Conservation (phyloP, 2,113 vertebrate species). For the Percopsis transmontana region DNA sequence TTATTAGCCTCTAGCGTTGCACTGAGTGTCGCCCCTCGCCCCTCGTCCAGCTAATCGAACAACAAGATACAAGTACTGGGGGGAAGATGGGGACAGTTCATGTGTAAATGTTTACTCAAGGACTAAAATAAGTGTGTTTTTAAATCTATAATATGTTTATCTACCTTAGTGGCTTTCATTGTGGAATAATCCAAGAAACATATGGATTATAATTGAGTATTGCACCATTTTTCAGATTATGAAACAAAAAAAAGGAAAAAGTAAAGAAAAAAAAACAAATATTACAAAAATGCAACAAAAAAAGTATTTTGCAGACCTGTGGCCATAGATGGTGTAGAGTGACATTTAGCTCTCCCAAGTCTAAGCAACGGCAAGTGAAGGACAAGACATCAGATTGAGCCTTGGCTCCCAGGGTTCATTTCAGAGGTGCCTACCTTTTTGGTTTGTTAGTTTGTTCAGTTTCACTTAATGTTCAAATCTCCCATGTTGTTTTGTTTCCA, state of each 20-base stretch:
- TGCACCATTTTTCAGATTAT: slow-evolving; percentile 87
- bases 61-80: slow-evolving; percentile 80
- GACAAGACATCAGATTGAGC: slow-evolving; percentile 82
- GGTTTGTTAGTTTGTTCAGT: slow-evolving; percentile 67
- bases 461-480: slow-evolving; percentile 35
- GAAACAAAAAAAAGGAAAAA: slow-evolving; percentile 68
- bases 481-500: slow-evolving; percentile 52
- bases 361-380: slow-evolving; percentile 65
- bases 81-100: slow-evolving; percentile 88
- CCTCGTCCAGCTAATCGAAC: slow-evolving; percentile 86
- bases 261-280: slow-evolving; percentile 47
- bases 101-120: slow-evolving; percentile 98
- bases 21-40: slow-evolving; percentile 92
- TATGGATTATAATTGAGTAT: slow-evolving; percentile 86
- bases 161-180: slow-evolving; percentile 97
- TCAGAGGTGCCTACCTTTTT: slow-evolving; percentile 89
- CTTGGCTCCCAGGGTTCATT: slow-evolving; percentile 85
- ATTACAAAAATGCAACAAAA: slow-evolving; percentile 71
- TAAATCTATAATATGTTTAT: slow-evolving; percentile 89
- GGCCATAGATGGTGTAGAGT: slow-evolving; percentile 85
- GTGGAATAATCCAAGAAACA: slow-evolving; percentile 90
- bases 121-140: slow-evolving; percentile 88
- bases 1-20: slow-evolving; percentile 95
- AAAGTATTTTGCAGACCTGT: slow-evolving; percentile 85
- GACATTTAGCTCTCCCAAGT: slow-evolving; percentile 59